Evolutionary conservation across 2,888 invertebrate genomes (phyloP).

Genomic region (Furcula furcula): DNA sequence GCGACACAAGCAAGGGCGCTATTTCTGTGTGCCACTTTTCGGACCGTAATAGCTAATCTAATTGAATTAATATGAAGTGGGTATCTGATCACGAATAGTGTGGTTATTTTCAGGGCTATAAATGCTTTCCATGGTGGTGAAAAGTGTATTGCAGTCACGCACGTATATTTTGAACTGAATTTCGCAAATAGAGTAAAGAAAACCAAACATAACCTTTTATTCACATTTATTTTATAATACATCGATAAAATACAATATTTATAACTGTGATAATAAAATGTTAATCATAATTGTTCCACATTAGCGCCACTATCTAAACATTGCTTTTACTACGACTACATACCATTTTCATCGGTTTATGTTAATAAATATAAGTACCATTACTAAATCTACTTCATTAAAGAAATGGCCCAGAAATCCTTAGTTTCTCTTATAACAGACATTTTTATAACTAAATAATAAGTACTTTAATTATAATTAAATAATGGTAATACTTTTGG

Average conservation of each 20-base stretch:
- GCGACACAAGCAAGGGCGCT: too few relatives aligned
- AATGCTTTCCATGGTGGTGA: too few relatives aligned
- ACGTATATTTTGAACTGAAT: too few relatives aligned
- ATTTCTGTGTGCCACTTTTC: too few relatives aligned
- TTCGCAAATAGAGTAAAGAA: not conserved
- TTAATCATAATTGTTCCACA: slow-evolving; percentile 36
- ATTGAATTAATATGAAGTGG: too few relatives aligned
- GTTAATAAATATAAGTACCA: slow-evolving; percentile 35
- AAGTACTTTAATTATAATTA: slow-evolving; percentile 26
- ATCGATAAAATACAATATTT: slow-evolving; percentile 71
- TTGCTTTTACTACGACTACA: slow-evolving; percentile 12
- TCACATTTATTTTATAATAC: slow-evolving; percentile 55
- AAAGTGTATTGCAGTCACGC: too few relatives aligned
- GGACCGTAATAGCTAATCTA: too few relatives aligned
- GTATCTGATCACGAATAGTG: too few relatives aligned
- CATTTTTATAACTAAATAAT: slow-evolving; percentile 21
- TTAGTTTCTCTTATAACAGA: slow-evolving; percentile 28
- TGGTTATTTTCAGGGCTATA: too few relatives aligned
- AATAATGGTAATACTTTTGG: slow-evolving; percentile 66
- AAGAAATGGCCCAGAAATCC: slow-evolving; percentile 45
- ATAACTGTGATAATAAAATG: slow-evolving; percentile 61
- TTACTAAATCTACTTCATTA: slow-evolving; percentile 23
- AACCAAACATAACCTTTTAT: slow-evolving; percentile 28
- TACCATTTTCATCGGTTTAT: slow-evolving; percentile 27
- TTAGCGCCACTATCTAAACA: slow-evolving; percentile 20